A percentile compares a stretch with the other conserved stretches of the same genome.
Conservation (phyloP, 1,140 invertebrate species). For the Panagrolaimus sp. region DNA sequence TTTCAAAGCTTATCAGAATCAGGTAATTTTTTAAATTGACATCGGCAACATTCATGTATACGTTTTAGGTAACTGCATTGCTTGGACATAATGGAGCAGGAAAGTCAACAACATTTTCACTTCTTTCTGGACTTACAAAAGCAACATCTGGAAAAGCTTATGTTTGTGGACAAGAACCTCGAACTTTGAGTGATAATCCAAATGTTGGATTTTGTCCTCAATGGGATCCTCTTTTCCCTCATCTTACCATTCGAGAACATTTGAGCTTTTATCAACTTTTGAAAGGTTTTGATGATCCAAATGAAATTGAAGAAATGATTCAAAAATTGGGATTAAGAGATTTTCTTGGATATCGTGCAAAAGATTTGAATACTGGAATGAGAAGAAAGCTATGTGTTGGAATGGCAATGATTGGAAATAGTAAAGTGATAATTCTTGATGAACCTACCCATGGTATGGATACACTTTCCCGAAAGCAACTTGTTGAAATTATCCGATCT, state of each 20-base stretch:
- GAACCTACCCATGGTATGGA: conserved; percentile 61
- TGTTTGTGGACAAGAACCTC: too few species aligned
- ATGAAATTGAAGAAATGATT: neutral
- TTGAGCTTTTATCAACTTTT: conserved; percentile 55
- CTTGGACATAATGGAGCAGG: conserved; percentile 59
- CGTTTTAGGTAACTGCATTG: too few species aligned
- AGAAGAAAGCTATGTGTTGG: conserved; percentile 63
- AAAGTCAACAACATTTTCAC: conserved; percentile 41
- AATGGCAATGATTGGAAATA: conserved; percentile 63
- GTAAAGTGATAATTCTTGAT: conserved; percentile 63
- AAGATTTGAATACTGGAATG: conserved; percentile 61
- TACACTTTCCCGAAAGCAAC: neutral
- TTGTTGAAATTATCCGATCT: neutral
- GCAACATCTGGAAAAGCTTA: neutral
- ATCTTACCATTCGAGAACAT: conserved; percentile 62
- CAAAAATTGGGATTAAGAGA: conserved; percentile 32
- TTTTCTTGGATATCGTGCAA: conserved; percentile 13
- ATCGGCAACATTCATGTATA: neutral
- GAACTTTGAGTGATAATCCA: neutral
- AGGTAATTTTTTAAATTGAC: too few species aligned
- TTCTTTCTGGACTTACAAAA: conserved; percentile 19
- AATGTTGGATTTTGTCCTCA: conserved; percentile 61
- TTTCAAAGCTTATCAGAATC: too few species aligned
- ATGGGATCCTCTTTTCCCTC: conserved; percentile 60
- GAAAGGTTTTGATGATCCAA: conserved; percentile 2